A percentile compares a stretch with the other conserved stretches of the same genome.
Evolutionary conservation across 2,797 vertebrate genomes (phyloP).

Genomic region (Sebastes itinus): DNA sequence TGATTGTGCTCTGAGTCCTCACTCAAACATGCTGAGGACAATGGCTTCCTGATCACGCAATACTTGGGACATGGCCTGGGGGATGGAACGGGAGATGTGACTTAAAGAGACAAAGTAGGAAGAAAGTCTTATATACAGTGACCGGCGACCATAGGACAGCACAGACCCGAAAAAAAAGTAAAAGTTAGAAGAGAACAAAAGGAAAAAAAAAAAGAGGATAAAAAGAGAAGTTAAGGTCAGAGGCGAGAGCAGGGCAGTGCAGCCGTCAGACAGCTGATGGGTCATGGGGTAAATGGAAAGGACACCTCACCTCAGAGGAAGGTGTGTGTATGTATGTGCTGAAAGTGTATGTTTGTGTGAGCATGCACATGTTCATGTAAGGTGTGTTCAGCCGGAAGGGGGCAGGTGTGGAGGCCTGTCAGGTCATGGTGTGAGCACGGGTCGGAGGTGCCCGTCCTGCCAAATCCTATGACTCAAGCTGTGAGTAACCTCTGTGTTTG

Average conservation of each 20-base stretch:
- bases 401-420: constrained; percentile 33
- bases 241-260: background rate
- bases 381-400: constrained; percentile 10
- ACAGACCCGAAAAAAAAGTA: background rate
- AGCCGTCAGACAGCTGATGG: constrained; percentile 19
- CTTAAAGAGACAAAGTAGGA: background rate
- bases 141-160: background rate
- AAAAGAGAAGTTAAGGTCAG: constrained; percentile 1
- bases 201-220: background rate
- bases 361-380: background rate
- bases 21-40: constrained; percentile 15
- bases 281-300: constrained; percentile 19
- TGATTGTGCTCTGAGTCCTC: constrained; percentile 32
- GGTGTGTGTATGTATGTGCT: constrained; percentile 3
- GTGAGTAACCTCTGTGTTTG: constrained; percentile 27
- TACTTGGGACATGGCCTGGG: background rate
- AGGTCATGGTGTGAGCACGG: constrained; percentile 24
- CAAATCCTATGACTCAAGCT: constrained; percentile 15
- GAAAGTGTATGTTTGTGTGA: background rate
- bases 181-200: background rate
- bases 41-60: constrained; percentile 9
- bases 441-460: constrained; percentile 34
- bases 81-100: background rate
- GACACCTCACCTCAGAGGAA: constrained; percentile 27
- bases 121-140: background rate